Evolutionary conservation across 2,888 invertebrate species (phyloP), one percentile per base, ranked within the genome.

Genomic region (Stomorhina lunata): DNA sequence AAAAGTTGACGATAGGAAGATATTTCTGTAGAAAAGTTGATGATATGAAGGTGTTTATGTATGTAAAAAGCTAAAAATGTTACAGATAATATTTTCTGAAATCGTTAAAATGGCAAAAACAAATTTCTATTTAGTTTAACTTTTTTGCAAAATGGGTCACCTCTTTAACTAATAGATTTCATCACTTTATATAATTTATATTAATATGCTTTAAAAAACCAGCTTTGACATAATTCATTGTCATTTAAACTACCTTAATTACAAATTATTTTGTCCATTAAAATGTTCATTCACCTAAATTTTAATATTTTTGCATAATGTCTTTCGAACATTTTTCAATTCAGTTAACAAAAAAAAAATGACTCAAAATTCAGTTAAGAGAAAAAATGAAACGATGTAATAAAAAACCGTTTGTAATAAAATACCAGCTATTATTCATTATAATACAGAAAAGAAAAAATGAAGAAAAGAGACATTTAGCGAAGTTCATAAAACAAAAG

Each of bases 341-440:
- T 75, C 45, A 57, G 45, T 55, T 37, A 57, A 55, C 32, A 45
- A 75, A 50, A 63, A 34, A 65, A 32, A 50, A 59, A 40, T 9
- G 37, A 59, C 59, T 45, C 65, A 59, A 59, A 37, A 59, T n/a
- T n/a, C n/a, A n/a, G n/a, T n/a, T n/a, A n/a, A 29, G 12, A 34
- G 12, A 32, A 34, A 22, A 12, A 25, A 9, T 25, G 12, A 55
- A 57, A 25, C 15, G 29, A 45, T 48, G 48, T 48, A 27, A 73
- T 32, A 43, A 59, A 40, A 61, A 79, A 75, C 43, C 63, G 27
- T 81, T 78, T 78, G 73, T 81, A 69, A 82, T 75, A 78, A 75
- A 75, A 75, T 75, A 59, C 65, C 78, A 79, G 69, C 78, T 65
- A 82, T 82, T 78, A 78, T 59, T 82, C 69, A 79, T 69, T 59